phyloP scores from a whole-genome alignment of 2,888 invertebrate species.

The Tenthredo scrophulariae region DNA sequence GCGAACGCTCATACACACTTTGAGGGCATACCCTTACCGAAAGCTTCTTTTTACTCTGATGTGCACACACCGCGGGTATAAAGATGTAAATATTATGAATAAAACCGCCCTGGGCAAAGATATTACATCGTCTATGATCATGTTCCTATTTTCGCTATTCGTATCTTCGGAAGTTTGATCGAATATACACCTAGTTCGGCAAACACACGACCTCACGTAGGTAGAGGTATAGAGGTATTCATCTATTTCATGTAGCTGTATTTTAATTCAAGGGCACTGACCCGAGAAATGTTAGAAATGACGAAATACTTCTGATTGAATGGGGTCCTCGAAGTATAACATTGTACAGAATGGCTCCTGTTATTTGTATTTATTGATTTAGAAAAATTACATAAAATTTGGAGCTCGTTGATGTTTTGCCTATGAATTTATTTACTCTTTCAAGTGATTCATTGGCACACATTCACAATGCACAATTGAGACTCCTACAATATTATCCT shows the following conservation, averaged over 20 bases:
- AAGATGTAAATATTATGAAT: slow-evolving; percentile 23
- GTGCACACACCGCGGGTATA: neutral
- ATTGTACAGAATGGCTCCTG: neutral
- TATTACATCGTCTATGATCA: neutral
- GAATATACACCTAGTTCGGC: neutral
- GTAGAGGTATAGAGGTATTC: neutral
- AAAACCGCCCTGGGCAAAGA: neutral
- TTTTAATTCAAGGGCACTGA: neutral
- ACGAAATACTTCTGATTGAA: neutral
- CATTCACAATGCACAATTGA: neutral
- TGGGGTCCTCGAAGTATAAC: neutral
- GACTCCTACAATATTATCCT: neutral
- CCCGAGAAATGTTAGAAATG: neutral
- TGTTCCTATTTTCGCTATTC: neutral
- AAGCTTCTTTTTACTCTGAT: neutral
- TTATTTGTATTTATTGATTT: neutral
- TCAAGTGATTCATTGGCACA: neutral
- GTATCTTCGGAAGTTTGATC: neutral
- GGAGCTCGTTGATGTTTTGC: neutral
- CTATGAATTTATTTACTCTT: neutral
- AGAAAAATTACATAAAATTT: neutral
- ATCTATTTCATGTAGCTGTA: too few species aligned
- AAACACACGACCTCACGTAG: neutral
- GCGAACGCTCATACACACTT: neutral
- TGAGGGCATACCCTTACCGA: neutral